Conservation (phyloP, 2,797 vertebrate species). For the Moxostoma hubbsi region DNA sequence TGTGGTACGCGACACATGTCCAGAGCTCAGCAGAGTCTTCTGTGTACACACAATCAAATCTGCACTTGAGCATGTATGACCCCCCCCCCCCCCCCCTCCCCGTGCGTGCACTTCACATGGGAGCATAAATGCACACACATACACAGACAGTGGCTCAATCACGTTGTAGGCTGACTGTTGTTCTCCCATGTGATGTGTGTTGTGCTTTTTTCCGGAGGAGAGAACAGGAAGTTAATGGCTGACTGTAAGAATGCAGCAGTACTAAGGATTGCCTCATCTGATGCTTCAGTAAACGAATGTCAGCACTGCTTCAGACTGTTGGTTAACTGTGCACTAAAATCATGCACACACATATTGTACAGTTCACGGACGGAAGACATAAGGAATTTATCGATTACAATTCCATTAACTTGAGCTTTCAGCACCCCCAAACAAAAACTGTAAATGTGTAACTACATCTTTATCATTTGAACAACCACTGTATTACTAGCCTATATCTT, state of each 20-base stretch:
- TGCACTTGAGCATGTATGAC: slow-evolving; percentile 54
- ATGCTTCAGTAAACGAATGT: slow-evolving; percentile 42
- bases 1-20: slow-evolving; percentile 53
- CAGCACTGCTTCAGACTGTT: slow-evolving; percentile 8
- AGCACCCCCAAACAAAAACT: too few relatives aligned
- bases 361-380: background rate
- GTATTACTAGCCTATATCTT: too few relatives aligned
- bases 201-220: slow-evolving; percentile 51
- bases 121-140: slow-evolving; percentile 1
- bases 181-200: slow-evolving; percentile 26
- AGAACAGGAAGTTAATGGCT: slow-evolving; percentile 50
- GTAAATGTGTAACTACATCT: too few relatives aligned
- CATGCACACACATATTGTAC: background rate
- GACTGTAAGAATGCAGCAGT: slow-evolving; percentile 50
- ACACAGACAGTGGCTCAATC: slow-evolving; percentile 14
- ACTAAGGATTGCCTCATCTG: slow-evolving; percentile 12
- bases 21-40: slow-evolving; percentile 44
- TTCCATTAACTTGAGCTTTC: too few relatives aligned
- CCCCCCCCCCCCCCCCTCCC: too few relatives aligned
- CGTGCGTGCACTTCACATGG: slow-evolving; percentile 34
- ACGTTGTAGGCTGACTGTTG: slow-evolving; percentile 20
- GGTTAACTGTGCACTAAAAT: background rate
- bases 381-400: too few relatives aligned
- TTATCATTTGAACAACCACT: too few relatives aligned
- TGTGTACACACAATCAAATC: slow-evolving; percentile 52